Evolutionary conservation across 1,140 invertebrate genomes (phyloP), one percentile per base, ranked within the genome.

Genomic region (Metaphire vulgaris): DNA sequence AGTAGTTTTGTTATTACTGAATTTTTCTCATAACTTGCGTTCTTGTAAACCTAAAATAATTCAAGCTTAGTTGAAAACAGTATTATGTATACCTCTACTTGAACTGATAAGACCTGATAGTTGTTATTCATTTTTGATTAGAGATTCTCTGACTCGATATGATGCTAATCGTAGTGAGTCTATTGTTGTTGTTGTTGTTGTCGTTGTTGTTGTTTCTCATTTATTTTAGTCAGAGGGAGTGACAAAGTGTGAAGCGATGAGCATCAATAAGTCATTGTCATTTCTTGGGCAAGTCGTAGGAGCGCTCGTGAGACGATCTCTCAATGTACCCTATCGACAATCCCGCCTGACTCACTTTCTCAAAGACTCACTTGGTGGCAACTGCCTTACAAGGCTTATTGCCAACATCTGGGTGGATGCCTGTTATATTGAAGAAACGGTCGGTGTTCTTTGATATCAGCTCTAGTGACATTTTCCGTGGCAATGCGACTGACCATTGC

Each of bases 211-310:
- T n/a, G n/a, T n/a, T n/a, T n/a, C n/a, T n/a, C n/a, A n/a, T n/a
- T n/a, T n/a, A n/a, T n/a, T 81, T 68, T 79, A 87, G 86, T 86
- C 85, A 74, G 83, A 84, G 74, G 86, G 85, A 12, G 85, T 85
- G 76, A 85, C 84, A 1, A 82, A 85, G 77, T 79, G 82, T 74
- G 90, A 91, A 84, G 89, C 89, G 1, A 89, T 89, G 79, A 88
- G 90, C 79, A 91, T 91, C 78, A 91, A 91, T 81, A 83, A 90
- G 74, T 90, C 90, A 65, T 83, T 91, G 26, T 90, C 91, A 83
- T 91, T 88, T 83, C 79, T 91, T 76, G 90, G 91, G 82, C 90
- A 91, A 86, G 90, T 90, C 69, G 91, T 91, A 79, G 87, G 90
- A 32, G 89, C 89, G 68, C 82, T 91, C 78, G 87, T 89, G 79